Conservation (phyloP, 2,113 vertebrate genomes). For the Setophaga petechia region DNA sequence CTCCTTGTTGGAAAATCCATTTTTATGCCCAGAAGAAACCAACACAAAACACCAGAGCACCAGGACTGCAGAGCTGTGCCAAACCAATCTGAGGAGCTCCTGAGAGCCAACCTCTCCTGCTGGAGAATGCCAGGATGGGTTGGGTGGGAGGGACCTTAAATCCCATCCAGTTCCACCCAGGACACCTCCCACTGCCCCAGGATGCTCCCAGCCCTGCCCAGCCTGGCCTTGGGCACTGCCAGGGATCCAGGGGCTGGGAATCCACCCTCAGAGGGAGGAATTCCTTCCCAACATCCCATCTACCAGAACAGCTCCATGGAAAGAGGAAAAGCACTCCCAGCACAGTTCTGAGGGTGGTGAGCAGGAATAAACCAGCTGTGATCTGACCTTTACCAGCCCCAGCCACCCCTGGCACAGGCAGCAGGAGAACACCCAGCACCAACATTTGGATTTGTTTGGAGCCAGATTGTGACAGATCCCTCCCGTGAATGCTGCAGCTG, state of each 20-base stretch:
- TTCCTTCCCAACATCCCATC: not conserved
- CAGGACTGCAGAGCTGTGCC: not conserved
- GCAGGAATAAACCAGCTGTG: not conserved
- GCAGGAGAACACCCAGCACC: not conserved
- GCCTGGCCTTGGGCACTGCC: not conserved
- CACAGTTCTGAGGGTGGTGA: not conserved
- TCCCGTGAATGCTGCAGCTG: not conserved
- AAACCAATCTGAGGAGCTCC: not conserved
- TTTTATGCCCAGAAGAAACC: not conserved
- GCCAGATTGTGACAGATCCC: not conserved
- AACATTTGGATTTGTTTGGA: not conserved
- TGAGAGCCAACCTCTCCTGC: not conserved
- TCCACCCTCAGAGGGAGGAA: rapidly evolving
- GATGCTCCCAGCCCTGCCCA: not conserved
- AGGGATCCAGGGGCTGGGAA: not conserved
- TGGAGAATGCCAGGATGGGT: not conserved
- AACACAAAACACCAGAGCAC: not conserved
- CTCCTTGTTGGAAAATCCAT: not conserved
- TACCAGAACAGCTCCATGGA: not conserved
- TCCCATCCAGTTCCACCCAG: rapidly evolving
- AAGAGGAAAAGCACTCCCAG: not conserved
- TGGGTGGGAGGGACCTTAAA: not conserved
- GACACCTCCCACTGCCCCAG: not conserved
- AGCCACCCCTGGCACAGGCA: not conserved
- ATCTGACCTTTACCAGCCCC: slow-evolving; percentile 10